phyloP scores from a whole-genome alignment of 1,140 invertebrate species.

The Drosophila athabasca region DNA sequence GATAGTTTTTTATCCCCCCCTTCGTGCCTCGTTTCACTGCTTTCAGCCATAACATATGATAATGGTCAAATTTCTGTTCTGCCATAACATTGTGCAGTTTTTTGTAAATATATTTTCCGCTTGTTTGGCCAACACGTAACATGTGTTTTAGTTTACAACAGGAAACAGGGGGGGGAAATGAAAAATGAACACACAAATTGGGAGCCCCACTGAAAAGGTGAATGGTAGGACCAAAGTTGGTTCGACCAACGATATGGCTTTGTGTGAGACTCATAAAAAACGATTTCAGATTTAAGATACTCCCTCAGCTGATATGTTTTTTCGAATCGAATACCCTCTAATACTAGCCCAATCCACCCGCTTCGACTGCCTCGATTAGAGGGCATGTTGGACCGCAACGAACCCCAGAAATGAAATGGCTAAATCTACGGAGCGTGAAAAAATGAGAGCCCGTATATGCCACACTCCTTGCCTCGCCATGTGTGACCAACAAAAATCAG shows the following conservation, averaged over 20 bases:
- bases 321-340: too few relatives aligned
- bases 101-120: conserved; percentile 2
- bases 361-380: too few relatives aligned
- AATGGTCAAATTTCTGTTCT: conserved; percentile 43
- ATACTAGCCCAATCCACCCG: too few relatives aligned
- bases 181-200: conserved; percentile 20
- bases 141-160: conserved; percentile 55
- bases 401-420: conserved; percentile 16
- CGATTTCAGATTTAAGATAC: too few relatives aligned
- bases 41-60: conserved; percentile 31
- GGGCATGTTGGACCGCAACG: too few relatives aligned
- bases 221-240: too few relatives aligned
- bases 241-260: too few relatives aligned
- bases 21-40: too few relatives aligned
- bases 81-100: conserved; percentile 16
- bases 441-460: conserved; percentile 9
- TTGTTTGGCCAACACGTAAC: conserved; percentile 37
- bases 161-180: conserved; percentile 8
- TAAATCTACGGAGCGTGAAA: conserved; percentile 52
- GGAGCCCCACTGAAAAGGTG: background rate
- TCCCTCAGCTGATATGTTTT: too few relatives aligned
- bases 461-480: too few relatives aligned
- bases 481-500: too few relatives aligned
- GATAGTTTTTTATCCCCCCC: conserved; percentile 1
- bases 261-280: too few relatives aligned